Evolutionary conservation across 2,888 invertebrate species (phyloP).

Genomic region (Caenorhabditis imperialis): DNA sequence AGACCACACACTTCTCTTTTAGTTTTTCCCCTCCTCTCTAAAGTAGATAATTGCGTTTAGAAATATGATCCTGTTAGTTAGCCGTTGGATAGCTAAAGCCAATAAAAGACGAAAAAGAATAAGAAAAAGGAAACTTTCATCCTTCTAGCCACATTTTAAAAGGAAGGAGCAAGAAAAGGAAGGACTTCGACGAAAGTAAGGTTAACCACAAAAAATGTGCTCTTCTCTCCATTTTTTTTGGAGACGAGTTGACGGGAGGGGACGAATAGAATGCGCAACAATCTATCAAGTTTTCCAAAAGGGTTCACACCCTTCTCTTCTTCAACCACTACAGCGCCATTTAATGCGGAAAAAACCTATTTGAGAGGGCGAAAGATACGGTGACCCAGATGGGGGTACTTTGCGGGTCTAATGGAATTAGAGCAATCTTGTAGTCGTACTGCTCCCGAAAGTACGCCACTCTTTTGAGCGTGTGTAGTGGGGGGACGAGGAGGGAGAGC

Average conservation of each 20-base stretch:
- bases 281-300: constrained; percentile 44
- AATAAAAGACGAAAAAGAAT: constrained; percentile 17
- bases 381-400: constrained; percentile 47
- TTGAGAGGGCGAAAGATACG: constrained; percentile 36
- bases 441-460: constrained; percentile 32
- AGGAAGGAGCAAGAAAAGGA: too few relatives aligned
- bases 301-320: constrained; percentile 11
- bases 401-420: constrained; percentile 49
- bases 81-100: constrained; percentile 27
- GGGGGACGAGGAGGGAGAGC: constrained; percentile 9
- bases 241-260: constrained; percentile 22
- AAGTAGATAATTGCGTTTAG: constrained; percentile 50
- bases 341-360: constrained; percentile 31
- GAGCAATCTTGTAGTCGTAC: constrained; percentile 46
- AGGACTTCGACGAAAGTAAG: constrained; percentile 33
- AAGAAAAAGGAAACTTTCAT: too few relatives aligned
- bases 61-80: constrained; percentile 48
- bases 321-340: constrained; percentile 16
- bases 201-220: constrained; percentile 32
- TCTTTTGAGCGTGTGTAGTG: constrained; percentile 24
- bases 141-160: too few relatives aligned
- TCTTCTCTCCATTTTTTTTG: background rate
- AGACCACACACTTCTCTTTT: constrained; percentile 29
- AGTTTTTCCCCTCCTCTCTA: constrained; percentile 38
- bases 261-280: constrained; percentile 45